Base-by-base conservation (phyloP, 2,113 vertebrate genomes). In the Stictonetta naevosa region DNA sequence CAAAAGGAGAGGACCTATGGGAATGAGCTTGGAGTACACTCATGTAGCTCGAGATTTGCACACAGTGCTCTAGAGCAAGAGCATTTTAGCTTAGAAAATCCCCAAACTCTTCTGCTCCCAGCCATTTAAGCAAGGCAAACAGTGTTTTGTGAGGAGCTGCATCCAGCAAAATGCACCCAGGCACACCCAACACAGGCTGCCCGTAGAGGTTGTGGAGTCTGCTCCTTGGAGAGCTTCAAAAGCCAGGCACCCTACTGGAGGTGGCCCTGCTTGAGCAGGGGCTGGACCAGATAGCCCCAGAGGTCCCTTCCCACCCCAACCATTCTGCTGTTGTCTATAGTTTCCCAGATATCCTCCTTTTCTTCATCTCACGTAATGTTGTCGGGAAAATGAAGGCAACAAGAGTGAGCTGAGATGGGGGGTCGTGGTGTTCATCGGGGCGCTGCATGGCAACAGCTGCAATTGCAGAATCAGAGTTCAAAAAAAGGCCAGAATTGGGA, bases 1-100 rank as follows among this genome's bases (percentile, higher is more conserved):
- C 23, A 67, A 13, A 67, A 15, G n/a, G 22, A n/a, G 0, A 0
- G 58, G 23, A 64, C 8, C 20, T 33, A 5, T 1, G 8, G 16
- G 38, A 73, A 73, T 6, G 64, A 77, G 19, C 10, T 33, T 42
- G 42, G 12, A 6, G 11, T 44, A 40, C 42, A 62, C 44, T 53
- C 13, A 22, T 21, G 14, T 9, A 77, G 19, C 6, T 8, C 68
- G 33, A 86, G 44, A 73, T 71, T 53, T 73, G 2, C n/a, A 34
- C 23, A 10, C 17, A 31, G 1, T 50, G 46, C 23, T 72, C 20
- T 38, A 13, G n/a, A 74, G 20, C 2, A 34, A 79, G 10, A 62
- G 11, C 2, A 74, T 71, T 74, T 60, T 60, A 7, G 17, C 31
- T 34, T 38, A 33, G 8, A 4, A 71, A 75, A 58, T 42, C 26